Conservation (phyloP, 2,797 vertebrate genomes). For the Oreochromis mossambicus region DNA sequence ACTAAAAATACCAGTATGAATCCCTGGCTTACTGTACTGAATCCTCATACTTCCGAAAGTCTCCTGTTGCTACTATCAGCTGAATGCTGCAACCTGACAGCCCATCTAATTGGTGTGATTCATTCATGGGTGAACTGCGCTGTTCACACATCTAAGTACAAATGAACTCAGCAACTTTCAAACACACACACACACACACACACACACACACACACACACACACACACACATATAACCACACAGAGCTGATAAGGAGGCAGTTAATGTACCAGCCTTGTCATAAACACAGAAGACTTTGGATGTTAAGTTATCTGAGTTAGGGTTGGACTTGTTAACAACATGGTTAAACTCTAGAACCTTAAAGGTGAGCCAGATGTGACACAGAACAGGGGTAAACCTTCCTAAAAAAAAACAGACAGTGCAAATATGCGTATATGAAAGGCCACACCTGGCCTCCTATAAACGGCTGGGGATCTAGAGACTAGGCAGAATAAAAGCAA, state of each 20-base stretch:
- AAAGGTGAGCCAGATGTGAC: neutral
- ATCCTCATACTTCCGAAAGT: neutral
- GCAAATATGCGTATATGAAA: neutral
- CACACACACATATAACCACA: neutral
- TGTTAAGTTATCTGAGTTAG: neutral
- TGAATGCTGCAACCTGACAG: slow-evolving; percentile 3
- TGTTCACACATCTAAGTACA: slow-evolving; percentile 5
- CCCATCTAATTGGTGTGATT: slow-evolving; percentile 5
- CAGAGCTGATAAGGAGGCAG: slow-evolving; percentile 33
- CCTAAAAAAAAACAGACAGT: neutral
- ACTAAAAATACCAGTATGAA: neutral
- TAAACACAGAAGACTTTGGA: slow-evolving; percentile 63
- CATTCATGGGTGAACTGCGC: slow-evolving; percentile 3
- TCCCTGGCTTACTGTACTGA: neutral
- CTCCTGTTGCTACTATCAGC: neutral
- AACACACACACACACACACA: neutral
- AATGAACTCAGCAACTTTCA: slow-evolving; percentile 29
- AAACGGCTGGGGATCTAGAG: neutral
- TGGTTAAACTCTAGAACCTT: neutral
- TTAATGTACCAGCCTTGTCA: neutral
- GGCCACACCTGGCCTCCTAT: neutral
- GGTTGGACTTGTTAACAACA: neutral
- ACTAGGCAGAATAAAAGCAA: neutral
- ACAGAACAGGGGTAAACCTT: neutral
- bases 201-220: neutral